These are phyloP conservation scores for Drosophila pseudoananassae DNA, from an alignment of 1,140 invertebrate species.

Conservation along the genomic window DNA sequence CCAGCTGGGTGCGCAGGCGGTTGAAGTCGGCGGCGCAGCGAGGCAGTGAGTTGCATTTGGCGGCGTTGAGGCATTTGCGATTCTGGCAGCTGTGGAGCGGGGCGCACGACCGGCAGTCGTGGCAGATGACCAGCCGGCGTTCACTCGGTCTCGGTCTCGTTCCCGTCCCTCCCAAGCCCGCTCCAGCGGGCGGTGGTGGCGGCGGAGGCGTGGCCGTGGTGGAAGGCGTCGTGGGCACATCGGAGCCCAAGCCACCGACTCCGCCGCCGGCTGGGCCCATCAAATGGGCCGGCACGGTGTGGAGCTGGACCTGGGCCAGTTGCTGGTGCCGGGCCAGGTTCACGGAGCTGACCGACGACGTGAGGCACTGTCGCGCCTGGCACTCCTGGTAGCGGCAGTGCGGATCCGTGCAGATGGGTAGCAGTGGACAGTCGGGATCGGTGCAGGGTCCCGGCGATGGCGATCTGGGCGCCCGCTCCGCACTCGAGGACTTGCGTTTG, in stretches of 20 bases:
- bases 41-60: constrained; percentile 84
- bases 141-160: constrained; percentile 18
- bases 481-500: constrained; percentile 82
- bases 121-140: constrained; percentile 74
- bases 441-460: constrained; percentile 80
- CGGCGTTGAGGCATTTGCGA: constrained; percentile 83
- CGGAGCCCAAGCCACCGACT: constrained; percentile 32
- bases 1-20: constrained; percentile 77
- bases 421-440: constrained; percentile 79
- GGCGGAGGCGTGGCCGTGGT: constrained; percentile 71
- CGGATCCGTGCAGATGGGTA: constrained; percentile 83
- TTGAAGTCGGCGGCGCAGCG: constrained; percentile 83
- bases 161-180: background rate
- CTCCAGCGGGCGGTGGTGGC: constrained; percentile 21
- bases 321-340: constrained; percentile 78
- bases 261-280: constrained; percentile 34
- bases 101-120: constrained; percentile 78
- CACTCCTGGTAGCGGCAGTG: constrained; percentile 80
- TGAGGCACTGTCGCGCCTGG: constrained; percentile 61
- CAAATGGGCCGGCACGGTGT: constrained; percentile 74
- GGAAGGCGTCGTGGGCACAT: constrained; percentile 69
- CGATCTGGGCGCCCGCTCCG: constrained; percentile 75
- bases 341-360: constrained; percentile 71
- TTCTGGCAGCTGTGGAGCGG: constrained; percentile 79
- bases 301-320: constrained; percentile 76